Evolutionary conservation across 1,140 invertebrate species (phyloP), one percentile per base, ranked within the genome.

Genomic region (Paraescarpia echinospica): DNA sequence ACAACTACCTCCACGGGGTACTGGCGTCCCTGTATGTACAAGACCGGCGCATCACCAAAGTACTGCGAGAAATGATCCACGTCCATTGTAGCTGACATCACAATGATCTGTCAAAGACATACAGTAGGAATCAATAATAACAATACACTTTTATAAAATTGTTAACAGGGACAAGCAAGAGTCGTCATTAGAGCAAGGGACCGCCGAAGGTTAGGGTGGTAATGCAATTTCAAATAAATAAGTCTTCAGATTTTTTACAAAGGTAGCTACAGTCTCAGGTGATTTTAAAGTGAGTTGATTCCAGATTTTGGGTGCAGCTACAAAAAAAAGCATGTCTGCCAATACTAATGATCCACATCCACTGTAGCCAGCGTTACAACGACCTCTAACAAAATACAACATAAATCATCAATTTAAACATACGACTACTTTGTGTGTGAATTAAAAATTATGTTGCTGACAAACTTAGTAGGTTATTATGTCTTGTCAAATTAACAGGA

Each of bases 51-150:
- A 93, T 97, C 97, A 94, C 98, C 97, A 96, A 99, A 99, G 96
- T 99, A 99, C 90, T 97, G 97, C 59, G 97, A 97, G 96, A 99
- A 99, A 94, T 98, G 97, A 95, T 99, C 98, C 27, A 98, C 98
- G 94, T 96, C 96, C 96, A 96, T 96, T 9, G 96, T 96, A 35
- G 96, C 96, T 33, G 96, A 96, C 96, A 96, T 96, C 9, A 96
- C 94, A 88, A 96, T 91, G 91, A 91, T 59, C 91, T 91, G 91
- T 33, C 9, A 91, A 91, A 48, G 35, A 92, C 12, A 33, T 89
- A 34, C 92, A 34, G 0, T 35, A 35, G 8, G 33, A 22, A 48
- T 35, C n/a, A 89, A n/a, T n/a, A n/a, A n/a, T n/a, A n/a, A n/a
- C n/a, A n/a, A n/a, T n/a, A n/a, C n/a, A n/a, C n/a, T n/a, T n/a